A percentile compares a stretch with the other conserved stretches of the same genome.
phyloP scores from a whole-genome alignment of 2,113 vertebrate genomes.

The Cyprinus carpio region DNA sequence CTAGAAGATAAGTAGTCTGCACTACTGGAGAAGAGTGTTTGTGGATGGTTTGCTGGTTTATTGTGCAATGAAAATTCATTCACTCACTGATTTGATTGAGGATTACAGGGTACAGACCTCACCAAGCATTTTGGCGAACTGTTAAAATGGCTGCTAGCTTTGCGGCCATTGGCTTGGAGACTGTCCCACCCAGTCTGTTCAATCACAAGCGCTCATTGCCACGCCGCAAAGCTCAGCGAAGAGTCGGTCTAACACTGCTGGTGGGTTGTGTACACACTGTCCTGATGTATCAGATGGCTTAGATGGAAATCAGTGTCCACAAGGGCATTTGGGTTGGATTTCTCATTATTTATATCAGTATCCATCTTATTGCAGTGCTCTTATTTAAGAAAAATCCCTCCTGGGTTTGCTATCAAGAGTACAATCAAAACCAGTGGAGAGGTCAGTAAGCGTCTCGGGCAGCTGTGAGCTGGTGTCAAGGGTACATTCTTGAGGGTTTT shows the following conservation, averaged over 20 bases:
- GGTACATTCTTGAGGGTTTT: conserved; percentile 17
- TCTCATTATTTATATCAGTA: conserved; percentile 17
- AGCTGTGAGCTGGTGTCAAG: conserved; percentile 27
- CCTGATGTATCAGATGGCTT: conserved; percentile 12
- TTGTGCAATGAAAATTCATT: conserved; percentile 84
- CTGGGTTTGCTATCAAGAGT: conserved; percentile 14
- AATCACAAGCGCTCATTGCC: background rate
- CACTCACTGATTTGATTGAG: conserved; percentile 75
- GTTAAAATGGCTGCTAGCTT: conserved; percentile 51
- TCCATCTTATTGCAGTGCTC: conserved; percentile 15
- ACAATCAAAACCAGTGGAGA: conserved; percentile 26
- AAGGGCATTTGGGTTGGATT: conserved; percentile 11
- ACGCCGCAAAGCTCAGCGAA: background rate
- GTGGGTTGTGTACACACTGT: conserved; percentile 20
- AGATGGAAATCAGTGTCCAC: background rate
- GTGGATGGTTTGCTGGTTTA: conserved; percentile 68
- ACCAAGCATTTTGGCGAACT: conserved; percentile 62
- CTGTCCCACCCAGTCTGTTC: conserved; percentile 23
- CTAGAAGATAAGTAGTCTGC: conserved; percentile 65
- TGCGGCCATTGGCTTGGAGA: conserved; percentile 48
- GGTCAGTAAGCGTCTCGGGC: background rate
- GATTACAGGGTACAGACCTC: conserved; percentile 88
- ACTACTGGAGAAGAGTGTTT: conserved; percentile 64
- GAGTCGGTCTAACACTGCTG: conserved; percentile 7
- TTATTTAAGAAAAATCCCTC: background rate